These are phyloP conservation scores for Sebastes oblongus DNA, from an alignment of 2,797 vertebrate species.

Conservation along the genomic window DNA sequence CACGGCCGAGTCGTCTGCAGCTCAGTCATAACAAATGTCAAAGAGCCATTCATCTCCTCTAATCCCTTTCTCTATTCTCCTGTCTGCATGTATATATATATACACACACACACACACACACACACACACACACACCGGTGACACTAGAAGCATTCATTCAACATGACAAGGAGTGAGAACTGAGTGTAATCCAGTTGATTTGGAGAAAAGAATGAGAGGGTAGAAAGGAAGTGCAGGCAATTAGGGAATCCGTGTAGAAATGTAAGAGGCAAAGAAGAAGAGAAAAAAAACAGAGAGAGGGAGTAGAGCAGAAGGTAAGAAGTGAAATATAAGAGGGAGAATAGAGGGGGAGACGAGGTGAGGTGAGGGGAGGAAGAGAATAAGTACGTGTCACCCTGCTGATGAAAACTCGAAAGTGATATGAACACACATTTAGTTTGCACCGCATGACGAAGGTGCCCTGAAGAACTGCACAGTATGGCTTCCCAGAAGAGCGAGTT, in stretches of 20 bases:
- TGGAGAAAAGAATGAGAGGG: not conserved
- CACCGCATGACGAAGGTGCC: not conserved
- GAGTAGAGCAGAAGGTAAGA: not conserved
- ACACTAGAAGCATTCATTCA: conserved; percentile 33
- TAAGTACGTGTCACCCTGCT: not conserved
- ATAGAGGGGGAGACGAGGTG: not conserved
- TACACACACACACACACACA: not conserved
- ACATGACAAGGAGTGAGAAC: conserved; percentile 22
- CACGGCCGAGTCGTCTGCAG: conserved; percentile 28
- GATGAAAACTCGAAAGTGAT: conserved; percentile 19
- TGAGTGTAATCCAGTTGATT: conserved; percentile 24
- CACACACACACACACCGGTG: not conserved
- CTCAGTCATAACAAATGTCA: conserved; percentile 72
- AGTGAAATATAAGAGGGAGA: not conserved
- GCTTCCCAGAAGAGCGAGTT: conserved; percentile 6
- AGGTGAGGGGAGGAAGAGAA: not conserved
- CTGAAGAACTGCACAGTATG: not conserved
- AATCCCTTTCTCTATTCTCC: conserved; percentile 49
- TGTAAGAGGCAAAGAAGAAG: not conserved
- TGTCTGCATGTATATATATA: conserved; percentile 1
- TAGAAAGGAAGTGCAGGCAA: conserved; percentile 15
- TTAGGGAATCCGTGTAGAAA: conserved; percentile 10
- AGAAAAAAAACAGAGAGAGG: not conserved
- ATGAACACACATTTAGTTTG: not conserved
- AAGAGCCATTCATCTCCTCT: conserved; percentile 68